Evolutionary conservation across 1,140 invertebrate species (phyloP).

Genomic region (Ericerus pela): DNA sequence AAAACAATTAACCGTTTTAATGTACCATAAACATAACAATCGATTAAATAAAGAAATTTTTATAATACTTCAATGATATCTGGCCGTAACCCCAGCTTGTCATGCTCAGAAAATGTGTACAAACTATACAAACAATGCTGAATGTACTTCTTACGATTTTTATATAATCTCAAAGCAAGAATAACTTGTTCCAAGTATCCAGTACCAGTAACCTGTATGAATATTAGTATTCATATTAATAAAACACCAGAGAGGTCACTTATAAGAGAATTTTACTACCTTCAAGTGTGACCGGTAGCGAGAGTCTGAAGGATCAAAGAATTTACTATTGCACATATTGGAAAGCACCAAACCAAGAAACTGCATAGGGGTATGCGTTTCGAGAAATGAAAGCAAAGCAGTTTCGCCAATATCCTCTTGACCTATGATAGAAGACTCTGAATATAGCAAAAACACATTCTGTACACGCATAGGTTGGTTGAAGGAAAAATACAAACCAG

Average conservation of each 20-base stretch:
- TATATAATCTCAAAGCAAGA: constrained; percentile 46
- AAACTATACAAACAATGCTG: constrained; percentile 58
- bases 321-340: constrained; percentile 42
- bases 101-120: constrained; percentile 41
- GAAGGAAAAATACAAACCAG: constrained; percentile 34
- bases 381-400: constrained; percentile 37
- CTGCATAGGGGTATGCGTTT: constrained; percentile 34
- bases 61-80: neutral
- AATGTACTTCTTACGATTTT: constrained; percentile 43
- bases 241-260: constrained; percentile 7
- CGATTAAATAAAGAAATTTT: neutral
- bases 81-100: neutral
- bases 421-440: neutral
- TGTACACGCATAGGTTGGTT: neutral
- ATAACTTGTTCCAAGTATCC: constrained; percentile 46
- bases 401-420: constrained; percentile 28
- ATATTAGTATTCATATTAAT: neutral
- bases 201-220: constrained; percentile 43
- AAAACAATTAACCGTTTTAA: constrained; percentile 26
- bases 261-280: constrained; percentile 27
- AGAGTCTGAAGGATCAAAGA: constrained; percentile 34
- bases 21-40: neutral
- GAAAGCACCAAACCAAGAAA: constrained; percentile 49
- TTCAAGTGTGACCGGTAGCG: constrained; percentile 33
- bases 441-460: neutral